Evolutionary conservation across 2,113 vertebrate genomes (phyloP).

Genomic region (Gopherus flavomarginatus): DNA sequence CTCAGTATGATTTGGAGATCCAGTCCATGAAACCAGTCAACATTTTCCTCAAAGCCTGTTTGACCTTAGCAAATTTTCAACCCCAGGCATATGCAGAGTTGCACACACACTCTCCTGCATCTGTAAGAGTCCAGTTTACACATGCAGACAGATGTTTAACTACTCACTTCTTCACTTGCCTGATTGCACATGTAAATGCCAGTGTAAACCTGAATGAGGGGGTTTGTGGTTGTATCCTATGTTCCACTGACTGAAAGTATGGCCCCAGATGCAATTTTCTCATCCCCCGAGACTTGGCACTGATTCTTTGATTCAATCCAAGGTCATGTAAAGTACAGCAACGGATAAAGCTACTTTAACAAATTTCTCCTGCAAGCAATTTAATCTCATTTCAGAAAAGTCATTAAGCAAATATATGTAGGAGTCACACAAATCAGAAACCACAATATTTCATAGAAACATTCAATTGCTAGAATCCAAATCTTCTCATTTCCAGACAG

Average conservation of each 20-base stretch:
- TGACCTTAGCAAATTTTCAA: neutral
- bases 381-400: neutral
- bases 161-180: neutral
- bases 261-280: neutral
- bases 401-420: neutral
- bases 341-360: neutral
- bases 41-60: neutral
- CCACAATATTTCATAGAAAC: neutral
- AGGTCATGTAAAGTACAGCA: neutral
- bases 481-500: neutral
- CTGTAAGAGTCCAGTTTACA: neutral
- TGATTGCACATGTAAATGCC: neutral
- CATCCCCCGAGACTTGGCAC: neutral
- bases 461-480: neutral
- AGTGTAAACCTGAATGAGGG: neutral
- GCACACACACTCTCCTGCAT: neutral
- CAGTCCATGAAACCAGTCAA: neutral
- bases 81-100: neutral
- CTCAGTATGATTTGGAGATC: neutral
- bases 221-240: neutral
- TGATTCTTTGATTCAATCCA: neutral
- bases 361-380: neutral
- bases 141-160: neutral
- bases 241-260: neutral
- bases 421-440: neutral